Conservation (phyloP, 2,888 invertebrate species). For the Kuschelorhynchus macadamiae region DNA sequence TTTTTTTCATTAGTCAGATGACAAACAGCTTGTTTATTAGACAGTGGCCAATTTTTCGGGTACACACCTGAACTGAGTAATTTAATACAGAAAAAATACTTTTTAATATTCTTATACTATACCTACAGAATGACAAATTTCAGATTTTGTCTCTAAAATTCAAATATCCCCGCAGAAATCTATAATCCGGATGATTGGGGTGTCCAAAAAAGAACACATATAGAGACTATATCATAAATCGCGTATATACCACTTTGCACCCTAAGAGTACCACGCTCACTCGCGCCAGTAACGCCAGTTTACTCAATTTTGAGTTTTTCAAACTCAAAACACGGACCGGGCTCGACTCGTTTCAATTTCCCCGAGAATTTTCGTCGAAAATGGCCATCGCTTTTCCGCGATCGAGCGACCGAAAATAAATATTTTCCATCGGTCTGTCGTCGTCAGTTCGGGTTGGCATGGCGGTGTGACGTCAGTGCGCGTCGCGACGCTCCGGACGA, state of each 20-base stretch:
- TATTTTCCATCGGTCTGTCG: conserved; percentile 40
- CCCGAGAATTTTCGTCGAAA: conserved; percentile 20
- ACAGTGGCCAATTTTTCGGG: background rate
- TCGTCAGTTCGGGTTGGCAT: conserved; percentile 60
- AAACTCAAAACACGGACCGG: background rate
- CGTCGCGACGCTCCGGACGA: conserved; percentile 55
- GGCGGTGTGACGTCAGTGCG: conserved; percentile 66
- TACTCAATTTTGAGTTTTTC: background rate
- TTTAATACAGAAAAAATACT: no score
- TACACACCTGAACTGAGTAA: background rate
- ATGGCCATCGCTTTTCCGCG: conserved; percentile 27
- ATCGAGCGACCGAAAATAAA: conserved; percentile 48
- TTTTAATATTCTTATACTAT: no score
- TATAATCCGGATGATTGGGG: no score
- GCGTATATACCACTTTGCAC: conserved; percentile 6
- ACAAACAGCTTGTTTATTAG: background rate
- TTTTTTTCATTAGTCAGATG: no score
- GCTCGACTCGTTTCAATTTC: background rate
- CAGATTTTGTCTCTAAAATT: no score
- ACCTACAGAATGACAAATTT: no score
- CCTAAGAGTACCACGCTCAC: background rate
- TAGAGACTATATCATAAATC: conserved; percentile 9
- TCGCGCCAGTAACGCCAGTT: no score
- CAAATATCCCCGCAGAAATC: no score
- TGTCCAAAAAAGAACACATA: conserved; percentile 9